phyloP scores from a whole-genome alignment of 2,888 invertebrate species.

The Sympetrum striolatum region DNA sequence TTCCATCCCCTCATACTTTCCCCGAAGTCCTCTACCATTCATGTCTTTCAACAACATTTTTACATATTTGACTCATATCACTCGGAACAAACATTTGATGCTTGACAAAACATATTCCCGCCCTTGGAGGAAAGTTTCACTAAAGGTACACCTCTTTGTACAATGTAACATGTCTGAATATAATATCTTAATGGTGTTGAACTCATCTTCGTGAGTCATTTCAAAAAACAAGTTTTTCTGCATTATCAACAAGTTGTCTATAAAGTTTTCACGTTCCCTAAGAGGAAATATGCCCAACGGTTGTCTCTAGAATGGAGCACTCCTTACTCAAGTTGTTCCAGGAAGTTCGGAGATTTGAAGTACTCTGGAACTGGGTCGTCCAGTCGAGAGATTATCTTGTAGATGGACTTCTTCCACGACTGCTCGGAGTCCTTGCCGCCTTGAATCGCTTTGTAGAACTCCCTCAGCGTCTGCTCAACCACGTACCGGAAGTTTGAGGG shows the following conservation, averaged over 20 bases:
- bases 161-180: not conserved
- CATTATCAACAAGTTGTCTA: not conserved
- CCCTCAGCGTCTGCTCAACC: constrained; percentile 95
- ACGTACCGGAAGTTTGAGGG: constrained; percentile 97
- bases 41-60: not conserved
- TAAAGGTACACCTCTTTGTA: not conserved
- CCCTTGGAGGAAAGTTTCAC: not conserved
- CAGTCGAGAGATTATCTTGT: constrained; percentile 98
- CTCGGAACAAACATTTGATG: not conserved
- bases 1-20: not conserved
- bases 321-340: constrained; percentile 93
- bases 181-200: not conserved
- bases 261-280: not conserved
- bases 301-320: not conserved
- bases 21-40: not conserved
- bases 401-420: constrained; percentile 99
- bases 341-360: constrained; percentile 99
- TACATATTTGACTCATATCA: not conserved
- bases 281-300: not conserved
- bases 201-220: not conserved
- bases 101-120: not conserved
- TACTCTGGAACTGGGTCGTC: constrained; percentile 99
- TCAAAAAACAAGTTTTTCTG: not conserved
- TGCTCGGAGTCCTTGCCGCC: constrained; percentile 97
- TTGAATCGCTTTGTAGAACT: constrained; percentile 98